Evolutionary conservation across 2,888 invertebrate species (phyloP).

Genomic region (Napeogenes sylphis): DNA sequence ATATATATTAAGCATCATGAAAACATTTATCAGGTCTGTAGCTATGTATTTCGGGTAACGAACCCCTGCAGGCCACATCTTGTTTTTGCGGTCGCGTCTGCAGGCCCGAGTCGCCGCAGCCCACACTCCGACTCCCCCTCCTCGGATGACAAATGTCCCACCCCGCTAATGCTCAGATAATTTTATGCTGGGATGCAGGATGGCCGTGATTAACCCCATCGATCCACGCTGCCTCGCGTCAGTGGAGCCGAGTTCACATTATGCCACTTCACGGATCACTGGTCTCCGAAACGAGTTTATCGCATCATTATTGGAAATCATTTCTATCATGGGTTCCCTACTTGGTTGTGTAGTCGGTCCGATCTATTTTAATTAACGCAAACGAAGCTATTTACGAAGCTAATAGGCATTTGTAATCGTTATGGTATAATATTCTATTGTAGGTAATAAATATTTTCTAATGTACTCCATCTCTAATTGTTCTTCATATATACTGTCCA

Average conservation of each 20-base stretch:
- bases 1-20: slow-evolving; percentile 9
- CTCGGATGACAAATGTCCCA: slow-evolving; percentile 76
- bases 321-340: slow-evolving; percentile 34
- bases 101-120: slow-evolving; percentile 68
- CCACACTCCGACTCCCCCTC: slow-evolving; percentile 43
- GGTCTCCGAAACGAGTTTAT: slow-evolving; percentile 56
- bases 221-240: slow-evolving; percentile 59
- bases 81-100: slow-evolving; percentile 77
- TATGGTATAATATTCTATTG: slow-evolving; percentile 11
- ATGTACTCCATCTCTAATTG: too few relatives aligned
- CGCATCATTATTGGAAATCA: slow-evolving; percentile 56
- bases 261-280: slow-evolving; percentile 61
- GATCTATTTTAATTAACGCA: slow-evolving; percentile 23
- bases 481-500: too few relatives aligned
- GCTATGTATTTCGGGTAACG: slow-evolving; percentile 44
- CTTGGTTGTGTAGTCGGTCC: slow-evolving; percentile 23
- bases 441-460: slow-evolving; percentile 3
- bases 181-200: slow-evolving; percentile 70
- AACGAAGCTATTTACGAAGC: slow-evolving; percentile 10
- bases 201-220: slow-evolving; percentile 70
- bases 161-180: slow-evolving; percentile 73
- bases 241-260: slow-evolving; percentile 64
- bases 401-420: slow-evolving; percentile 6
- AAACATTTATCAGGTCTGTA: slow-evolving; percentile 27
- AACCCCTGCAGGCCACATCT: slow-evolving; percentile 62